Evolutionary conservation across 2,113 vertebrate species (phyloP).

Genomic region (Lanius collurio): DNA sequence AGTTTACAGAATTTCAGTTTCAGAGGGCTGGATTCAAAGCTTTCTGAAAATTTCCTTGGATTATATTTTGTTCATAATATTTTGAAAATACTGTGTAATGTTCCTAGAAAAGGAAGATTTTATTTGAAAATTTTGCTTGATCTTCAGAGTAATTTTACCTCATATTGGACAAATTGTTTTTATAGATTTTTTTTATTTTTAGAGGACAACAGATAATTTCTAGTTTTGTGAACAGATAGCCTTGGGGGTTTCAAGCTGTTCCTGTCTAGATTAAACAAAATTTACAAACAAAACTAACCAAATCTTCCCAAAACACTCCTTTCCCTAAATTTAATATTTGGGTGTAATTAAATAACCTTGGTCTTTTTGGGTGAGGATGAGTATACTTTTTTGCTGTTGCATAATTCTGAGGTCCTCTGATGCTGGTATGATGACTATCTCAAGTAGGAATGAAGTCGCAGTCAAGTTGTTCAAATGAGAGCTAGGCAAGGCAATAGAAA

Average conservation of each 20-base stretch:
- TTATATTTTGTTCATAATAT: background rate
- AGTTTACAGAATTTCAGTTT: background rate
- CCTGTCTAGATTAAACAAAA: background rate
- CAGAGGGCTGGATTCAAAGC: background rate
- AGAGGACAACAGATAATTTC: background rate
- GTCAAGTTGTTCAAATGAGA: background rate
- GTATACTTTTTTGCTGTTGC: background rate
- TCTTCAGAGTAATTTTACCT: background rate
- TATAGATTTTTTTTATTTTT: background rate
- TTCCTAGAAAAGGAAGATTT: background rate
- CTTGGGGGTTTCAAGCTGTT: background rate
- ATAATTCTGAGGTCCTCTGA: background rate
- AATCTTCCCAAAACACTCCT: background rate
- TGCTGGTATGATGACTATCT: background rate
- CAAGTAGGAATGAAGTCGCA: background rate
- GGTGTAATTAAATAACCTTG: background rate
- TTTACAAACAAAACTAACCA: background rate
- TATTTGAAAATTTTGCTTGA: background rate
- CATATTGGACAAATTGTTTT: accelerated
- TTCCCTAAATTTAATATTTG: background rate
- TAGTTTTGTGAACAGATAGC: background rate
- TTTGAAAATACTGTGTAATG: background rate
- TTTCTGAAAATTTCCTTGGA: background rate
- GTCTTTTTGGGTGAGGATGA: background rate
- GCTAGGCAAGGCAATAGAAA: background rate